Conservation (phyloP, 2,113 vertebrate species). For the Turdus rufiventris region DNA sequence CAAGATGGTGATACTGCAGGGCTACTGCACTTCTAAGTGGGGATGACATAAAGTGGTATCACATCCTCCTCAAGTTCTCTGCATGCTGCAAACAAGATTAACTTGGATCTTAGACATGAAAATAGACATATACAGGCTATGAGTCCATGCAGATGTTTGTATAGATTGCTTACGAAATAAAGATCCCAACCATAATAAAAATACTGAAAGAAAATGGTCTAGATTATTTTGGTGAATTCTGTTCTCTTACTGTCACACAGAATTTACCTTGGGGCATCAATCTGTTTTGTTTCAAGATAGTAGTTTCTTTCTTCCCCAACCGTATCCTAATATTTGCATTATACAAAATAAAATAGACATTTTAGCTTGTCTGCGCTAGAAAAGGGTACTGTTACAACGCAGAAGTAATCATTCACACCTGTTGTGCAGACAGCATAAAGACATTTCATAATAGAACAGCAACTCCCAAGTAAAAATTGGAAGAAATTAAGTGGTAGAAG, state of each 20-base stretch:
- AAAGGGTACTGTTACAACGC: not conserved
- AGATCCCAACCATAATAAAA: not conserved
- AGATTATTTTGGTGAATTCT: not conserved
- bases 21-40: not conserved
- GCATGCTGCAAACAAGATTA: not conserved
- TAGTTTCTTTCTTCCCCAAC: not conserved
- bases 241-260: not conserved
- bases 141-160: not conserved
- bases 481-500: not conserved
- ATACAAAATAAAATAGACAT: not conserved
- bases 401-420: not conserved
- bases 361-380: not conserved
- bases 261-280: not conserved
- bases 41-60: not conserved
- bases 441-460: not conserved
- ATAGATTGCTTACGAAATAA: not conserved
- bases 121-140: not conserved
- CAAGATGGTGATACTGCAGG: not conserved
- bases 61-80: not conserved
- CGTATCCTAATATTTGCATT: not conserved
- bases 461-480: not conserved
- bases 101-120: not conserved
- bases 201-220: not conserved
- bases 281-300: not conserved
- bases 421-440: not conserved